Conservation (phyloP, 2,113 vertebrate genomes). For the Myodes glareolus region DNA sequence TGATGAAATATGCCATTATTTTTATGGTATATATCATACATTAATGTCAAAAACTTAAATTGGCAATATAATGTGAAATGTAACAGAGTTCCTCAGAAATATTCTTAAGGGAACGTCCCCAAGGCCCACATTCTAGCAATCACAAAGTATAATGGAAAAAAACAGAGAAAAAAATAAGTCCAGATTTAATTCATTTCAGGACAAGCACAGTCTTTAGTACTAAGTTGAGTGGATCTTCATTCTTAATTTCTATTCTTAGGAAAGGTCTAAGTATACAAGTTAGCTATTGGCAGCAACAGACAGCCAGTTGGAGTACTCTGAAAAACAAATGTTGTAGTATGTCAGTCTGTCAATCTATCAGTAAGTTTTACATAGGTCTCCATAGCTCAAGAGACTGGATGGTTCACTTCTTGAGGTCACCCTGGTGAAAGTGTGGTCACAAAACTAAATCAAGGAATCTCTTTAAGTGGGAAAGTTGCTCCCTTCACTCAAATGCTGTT, state of each 20-base stretch:
- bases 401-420: not conserved
- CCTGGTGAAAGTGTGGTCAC: too few relatives aligned
- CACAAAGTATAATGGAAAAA: not conserved
- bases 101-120: not conserved
- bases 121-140: not conserved
- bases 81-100: not conserved
- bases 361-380: not conserved
- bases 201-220: not conserved
- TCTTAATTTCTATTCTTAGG: not conserved
- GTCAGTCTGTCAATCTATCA: not conserved
- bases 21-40: not conserved
- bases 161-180: not conserved
- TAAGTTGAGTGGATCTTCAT: not conserved
- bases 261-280: not conserved
- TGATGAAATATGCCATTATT: constrained; percentile 27
- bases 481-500: too few relatives aligned
- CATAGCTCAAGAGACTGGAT: not conserved
- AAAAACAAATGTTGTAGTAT: not conserved
- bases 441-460: not conserved
- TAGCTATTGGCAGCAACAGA: not conserved
- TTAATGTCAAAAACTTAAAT: constrained; percentile 18
- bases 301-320: not conserved
- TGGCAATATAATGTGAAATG: not conserved
- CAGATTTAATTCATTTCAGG: not conserved
- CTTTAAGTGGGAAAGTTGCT: not conserved